Base-by-base conservation (phyloP, 1,140 invertebrate genomes). In the Callitettix versicolor region DNA sequence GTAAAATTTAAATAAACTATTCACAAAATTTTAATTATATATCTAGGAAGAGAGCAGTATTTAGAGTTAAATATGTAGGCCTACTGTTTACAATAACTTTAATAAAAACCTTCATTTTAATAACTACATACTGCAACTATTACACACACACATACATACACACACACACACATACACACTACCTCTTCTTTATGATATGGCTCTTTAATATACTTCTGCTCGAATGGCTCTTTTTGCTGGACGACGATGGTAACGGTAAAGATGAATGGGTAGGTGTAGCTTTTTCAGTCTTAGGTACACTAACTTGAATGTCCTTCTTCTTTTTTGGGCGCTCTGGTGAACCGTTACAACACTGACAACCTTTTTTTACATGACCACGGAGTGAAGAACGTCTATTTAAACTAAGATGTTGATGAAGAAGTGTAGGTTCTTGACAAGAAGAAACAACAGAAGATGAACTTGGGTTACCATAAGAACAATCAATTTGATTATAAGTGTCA, bases 351-450 rank as follows among this genome's bases (percentile, higher is more conserved):
- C 75, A 76, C 0, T 69, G 68, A 56, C 75, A 76, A 2, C 70
- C 72, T 52, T 76, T 77, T 44, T 76, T 76, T 11, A 76, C 71
- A 52, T 76, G 73, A 11, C 74, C 73, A 0, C 75, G 65, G 3
- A 73, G 58, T 38, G 73, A 75, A 0, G 74, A 73, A 18, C 75
- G 60, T 21, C 75, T 63, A 0, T 72, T 22, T 15, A 42, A 36
- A 17, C 36, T 48, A 42, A 51, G 33, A 12, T 17, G 33, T n/a
- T 33, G 41, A 18, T 15, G n/a, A 17, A 38, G 15, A 17, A 30
- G 30, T 21, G 21, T 15, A 12, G 30, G 22, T 18, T 14, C 7
- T 22, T n/a, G 2, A 18, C 3, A 12, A 14, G 46, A 3, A n/a
- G 30, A n/a, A 26, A 22, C 7, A 20, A 20, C 3, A 17, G 40